Conservation (phyloP, 1,140 invertebrate species). For the Bombus picipes region DNA sequence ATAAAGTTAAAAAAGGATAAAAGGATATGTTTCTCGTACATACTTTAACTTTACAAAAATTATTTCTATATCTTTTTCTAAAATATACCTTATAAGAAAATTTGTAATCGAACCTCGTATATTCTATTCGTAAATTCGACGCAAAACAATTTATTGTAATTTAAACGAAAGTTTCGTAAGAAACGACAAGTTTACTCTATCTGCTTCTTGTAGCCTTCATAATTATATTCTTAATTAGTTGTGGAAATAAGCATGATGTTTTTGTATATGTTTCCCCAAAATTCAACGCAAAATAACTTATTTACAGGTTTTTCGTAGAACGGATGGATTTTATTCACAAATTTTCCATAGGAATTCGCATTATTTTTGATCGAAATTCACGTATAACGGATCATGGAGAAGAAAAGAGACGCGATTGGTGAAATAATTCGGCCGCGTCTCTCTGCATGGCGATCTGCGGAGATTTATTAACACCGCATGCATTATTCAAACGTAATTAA, state of each 20-base stretch:
- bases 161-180: too few relatives aligned
- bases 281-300: too few relatives aligned
- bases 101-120: background rate
- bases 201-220: too few relatives aligned
- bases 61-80: background rate
- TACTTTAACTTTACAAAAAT: too few relatives aligned
- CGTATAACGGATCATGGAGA: background rate
- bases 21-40: too few relatives aligned
- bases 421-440: background rate
- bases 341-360: background rate
- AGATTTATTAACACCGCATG: constrained; percentile 26
- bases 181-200: too few relatives aligned
- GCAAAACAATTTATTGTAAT: background rate
- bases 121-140: background rate
- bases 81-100: background rate
- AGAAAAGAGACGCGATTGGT: background rate
- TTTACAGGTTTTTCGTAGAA: too few relatives aligned
- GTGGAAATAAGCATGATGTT: too few relatives aligned
- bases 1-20: too few relatives aligned
- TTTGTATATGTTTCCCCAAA: too few relatives aligned
- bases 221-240: too few relatives aligned
- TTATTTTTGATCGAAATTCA: background rate
- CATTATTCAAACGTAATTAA: constrained; percentile 36
- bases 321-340: background rate
- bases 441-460: background rate